phyloP scores from a whole-genome alignment of 2,113 vertebrate species.

The Tychaedon coryphoeus region DNA sequence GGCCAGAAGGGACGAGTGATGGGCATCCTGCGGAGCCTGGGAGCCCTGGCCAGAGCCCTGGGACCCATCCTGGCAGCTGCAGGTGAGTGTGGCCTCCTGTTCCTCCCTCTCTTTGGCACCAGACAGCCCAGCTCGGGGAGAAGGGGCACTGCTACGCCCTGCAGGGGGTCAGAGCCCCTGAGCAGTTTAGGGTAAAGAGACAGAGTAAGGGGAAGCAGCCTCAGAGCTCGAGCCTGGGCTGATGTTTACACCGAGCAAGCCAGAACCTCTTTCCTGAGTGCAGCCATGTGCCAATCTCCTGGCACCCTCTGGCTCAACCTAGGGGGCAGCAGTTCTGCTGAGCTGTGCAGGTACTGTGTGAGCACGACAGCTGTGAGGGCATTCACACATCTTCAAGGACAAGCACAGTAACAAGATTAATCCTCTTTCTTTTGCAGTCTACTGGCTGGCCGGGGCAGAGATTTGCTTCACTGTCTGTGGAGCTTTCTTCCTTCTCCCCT shows the following conservation, averaged over 20 bases:
- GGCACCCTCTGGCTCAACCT: background rate
- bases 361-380: background rate
- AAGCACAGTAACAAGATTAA: background rate
- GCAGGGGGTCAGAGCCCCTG: rapidly evolving
- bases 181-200: background rate
- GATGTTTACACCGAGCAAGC: too few relatives aligned
- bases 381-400: rapidly evolving
- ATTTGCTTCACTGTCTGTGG: constrained; percentile 83
- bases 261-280: background rate
- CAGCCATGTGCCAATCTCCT: background rate
- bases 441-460: constrained; percentile 89
- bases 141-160: background rate
- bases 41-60: constrained; percentile 87
- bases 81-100: constrained; percentile 58
- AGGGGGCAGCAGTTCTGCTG: background rate
- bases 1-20: constrained; percentile 92
- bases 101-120: background rate
- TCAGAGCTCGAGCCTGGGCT: background rate
- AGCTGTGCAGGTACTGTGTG: background rate
- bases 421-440: constrained; percentile 77
- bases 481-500: constrained; percentile 81
- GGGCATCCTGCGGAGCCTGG: constrained; percentile 93
- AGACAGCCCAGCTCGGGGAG: rapidly evolving
- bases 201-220: background rate
- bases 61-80: constrained; percentile 87